Evolutionary conservation across 2,888 invertebrate species (phyloP).

Genomic region (Rhynchonema sp.): DNA sequence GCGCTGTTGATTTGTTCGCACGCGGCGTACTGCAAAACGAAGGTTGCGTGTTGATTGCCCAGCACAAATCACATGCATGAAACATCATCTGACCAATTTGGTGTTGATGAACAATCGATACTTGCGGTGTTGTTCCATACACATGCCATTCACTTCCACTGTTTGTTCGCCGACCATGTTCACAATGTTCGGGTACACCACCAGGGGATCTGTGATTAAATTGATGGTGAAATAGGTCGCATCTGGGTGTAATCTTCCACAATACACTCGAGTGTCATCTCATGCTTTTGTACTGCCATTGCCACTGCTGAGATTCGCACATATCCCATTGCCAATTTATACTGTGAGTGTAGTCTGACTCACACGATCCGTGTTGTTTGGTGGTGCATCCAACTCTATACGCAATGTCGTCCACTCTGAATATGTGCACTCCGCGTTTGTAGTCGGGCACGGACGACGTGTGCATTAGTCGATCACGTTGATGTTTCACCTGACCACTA

Average conservation of each 20-base stretch:
- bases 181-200: constrained; percentile 58
- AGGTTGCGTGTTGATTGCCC: neutral
- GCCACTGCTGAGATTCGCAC: no score
- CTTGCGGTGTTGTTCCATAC: constrained; percentile 44
- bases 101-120: constrained; percentile 20
- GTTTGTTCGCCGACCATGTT: constrained; percentile 93
- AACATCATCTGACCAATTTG: neutral
- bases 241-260: neutral
- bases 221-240: no score
- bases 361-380: constrained; percentile 27
- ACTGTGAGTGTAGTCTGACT: constrained; percentile 4
- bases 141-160: constrained; percentile 88
- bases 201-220: constrained; percentile 24
- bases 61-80: neutral
- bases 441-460: constrained; percentile 25
- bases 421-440: constrained; percentile 59
- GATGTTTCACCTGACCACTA: constrained; percentile 21
- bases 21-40: constrained; percentile 12
- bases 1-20: constrained; percentile 22
- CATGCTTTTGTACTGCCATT: no score
- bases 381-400: constrained; percentile 60
- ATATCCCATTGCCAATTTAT: no score
- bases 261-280: no score
- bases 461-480: constrained; percentile 22
- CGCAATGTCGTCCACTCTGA: constrained; percentile 81